Evolutionary conservation across 2,888 invertebrate genomes (phyloP).

Genomic region (Osmoderma eremita): DNA sequence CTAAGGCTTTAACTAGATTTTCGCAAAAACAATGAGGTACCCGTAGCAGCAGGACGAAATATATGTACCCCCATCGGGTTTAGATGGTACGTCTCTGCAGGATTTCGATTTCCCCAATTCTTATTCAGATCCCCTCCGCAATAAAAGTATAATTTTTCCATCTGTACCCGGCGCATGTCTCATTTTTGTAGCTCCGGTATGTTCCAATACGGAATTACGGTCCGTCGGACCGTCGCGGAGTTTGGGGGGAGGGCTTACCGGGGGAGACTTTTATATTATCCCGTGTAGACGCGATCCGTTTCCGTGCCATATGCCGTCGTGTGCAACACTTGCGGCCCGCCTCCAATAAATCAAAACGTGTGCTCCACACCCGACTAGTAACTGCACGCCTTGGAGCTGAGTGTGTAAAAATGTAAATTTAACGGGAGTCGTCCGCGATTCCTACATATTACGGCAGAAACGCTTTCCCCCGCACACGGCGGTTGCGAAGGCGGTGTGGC

Average conservation of each 20-base stretch:
- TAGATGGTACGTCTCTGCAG: too few species aligned
- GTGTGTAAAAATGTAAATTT: constrained; percentile 43
- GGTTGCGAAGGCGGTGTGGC: too few species aligned
- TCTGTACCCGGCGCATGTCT: constrained; percentile 35
- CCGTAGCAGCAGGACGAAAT: neutral
- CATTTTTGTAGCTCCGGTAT: constrained; percentile 14
- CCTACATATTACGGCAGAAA: too few species aligned
- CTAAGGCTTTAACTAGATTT: constrained; percentile 46
- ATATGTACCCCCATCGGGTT: too few species aligned
- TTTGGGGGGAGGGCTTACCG: constrained; percentile 12
- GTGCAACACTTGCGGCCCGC: constrained; percentile 38
- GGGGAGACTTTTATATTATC: constrained; percentile 24
- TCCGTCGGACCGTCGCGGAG: too few species aligned
- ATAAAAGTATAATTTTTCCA: constrained; percentile 28
- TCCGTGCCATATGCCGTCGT: constrained; percentile 1
- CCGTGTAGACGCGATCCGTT: constrained; percentile 16
- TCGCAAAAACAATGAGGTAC: constrained; percentile 1
- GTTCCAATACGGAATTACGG: too few species aligned
- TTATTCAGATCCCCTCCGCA: constrained; percentile 22
- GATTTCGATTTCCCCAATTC: neutral
- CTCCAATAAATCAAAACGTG: constrained; percentile 42
- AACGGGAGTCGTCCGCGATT: constrained; percentile 14
- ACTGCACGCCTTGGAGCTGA: constrained; percentile 26
- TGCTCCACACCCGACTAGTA: too few species aligned
- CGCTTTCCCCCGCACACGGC: too few species aligned